Conservation (phyloP, 2,888 invertebrate genomes). For the Physocephala rufipes region DNA sequence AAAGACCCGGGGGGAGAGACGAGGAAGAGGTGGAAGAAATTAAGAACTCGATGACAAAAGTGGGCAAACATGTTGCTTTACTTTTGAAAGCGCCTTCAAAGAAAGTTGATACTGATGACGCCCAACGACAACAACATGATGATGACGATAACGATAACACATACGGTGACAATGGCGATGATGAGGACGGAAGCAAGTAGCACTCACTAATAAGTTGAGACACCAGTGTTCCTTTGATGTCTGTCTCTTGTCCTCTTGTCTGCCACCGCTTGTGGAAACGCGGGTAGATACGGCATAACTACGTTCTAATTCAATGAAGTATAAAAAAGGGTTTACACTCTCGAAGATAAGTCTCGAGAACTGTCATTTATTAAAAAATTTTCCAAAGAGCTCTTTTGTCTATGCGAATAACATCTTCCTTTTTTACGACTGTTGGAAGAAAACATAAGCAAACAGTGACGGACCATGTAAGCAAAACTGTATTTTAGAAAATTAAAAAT, state of each 20-base stretch:
- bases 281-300: slow-evolving; percentile 16
- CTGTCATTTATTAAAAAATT: not conserved
- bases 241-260: not conserved
- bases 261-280: not conserved
- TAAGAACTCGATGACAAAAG: not conserved
- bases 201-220: not conserved
- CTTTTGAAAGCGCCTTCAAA: slow-evolving; percentile 6
- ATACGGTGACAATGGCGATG: slow-evolving; percentile 9
- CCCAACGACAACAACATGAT: no score
- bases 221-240: slow-evolving; percentile 17
- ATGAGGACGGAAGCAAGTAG: not conserved
- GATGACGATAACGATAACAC: no score
- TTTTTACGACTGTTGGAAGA: no score
- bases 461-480: no score
- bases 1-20: not conserved
- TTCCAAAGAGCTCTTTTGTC: not conserved
- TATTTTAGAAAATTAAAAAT: no score
- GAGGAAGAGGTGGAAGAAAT: not conserved
- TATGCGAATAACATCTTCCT: no score
- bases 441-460: no score
- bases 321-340: not conserved
- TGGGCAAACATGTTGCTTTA: not conserved
- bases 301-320: not conserved
- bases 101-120: no score
- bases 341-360: not conserved